Conservation (phyloP, 1,140 invertebrate genomes). For the Bursaphelenchus mucronatus region DNA sequence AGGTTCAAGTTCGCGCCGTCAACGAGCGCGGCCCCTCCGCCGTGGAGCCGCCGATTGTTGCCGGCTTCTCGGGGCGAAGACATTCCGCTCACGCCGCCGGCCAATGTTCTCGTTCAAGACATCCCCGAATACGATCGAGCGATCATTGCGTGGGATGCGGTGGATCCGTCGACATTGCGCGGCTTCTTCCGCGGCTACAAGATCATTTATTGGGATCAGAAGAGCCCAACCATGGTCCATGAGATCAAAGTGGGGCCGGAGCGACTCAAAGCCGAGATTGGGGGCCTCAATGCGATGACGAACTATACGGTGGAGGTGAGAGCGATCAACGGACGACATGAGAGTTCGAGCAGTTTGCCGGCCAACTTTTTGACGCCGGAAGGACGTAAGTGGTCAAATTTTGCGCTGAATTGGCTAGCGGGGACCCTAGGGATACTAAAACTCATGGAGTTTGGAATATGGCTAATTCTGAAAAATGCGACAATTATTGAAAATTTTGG, state of each 20-base stretch:
- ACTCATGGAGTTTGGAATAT: no score
- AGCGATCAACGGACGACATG: constrained; percentile 46
- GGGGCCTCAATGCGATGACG: constrained; percentile 33
- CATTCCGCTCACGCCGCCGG: constrained; percentile 62
- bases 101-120: neutral
- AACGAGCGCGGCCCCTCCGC: constrained; percentile 84
- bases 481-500: no score
- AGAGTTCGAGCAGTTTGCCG: constrained; percentile 35
- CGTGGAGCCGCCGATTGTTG: constrained; percentile 73
- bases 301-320: constrained; percentile 51
- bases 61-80: constrained; percentile 93
- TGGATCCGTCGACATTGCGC: constrained; percentile 32
- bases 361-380: constrained; percentile 56
- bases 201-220: constrained; percentile 48
- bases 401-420: no score
- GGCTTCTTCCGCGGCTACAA: constrained; percentile 57
- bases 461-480: no score
- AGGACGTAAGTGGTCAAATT: constrained; percentile 41
- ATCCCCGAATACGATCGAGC: neutral
- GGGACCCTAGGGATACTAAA: no score
- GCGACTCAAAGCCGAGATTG: constrained; percentile 15
- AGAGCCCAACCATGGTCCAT: constrained; percentile 32
- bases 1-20: constrained; percentile 83
- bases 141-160: constrained; percentile 42
- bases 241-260: constrained; percentile 14